Evolutionary conservation across 2,797 vertebrate genomes (phyloP).

Genomic region (Otus scops): DNA sequence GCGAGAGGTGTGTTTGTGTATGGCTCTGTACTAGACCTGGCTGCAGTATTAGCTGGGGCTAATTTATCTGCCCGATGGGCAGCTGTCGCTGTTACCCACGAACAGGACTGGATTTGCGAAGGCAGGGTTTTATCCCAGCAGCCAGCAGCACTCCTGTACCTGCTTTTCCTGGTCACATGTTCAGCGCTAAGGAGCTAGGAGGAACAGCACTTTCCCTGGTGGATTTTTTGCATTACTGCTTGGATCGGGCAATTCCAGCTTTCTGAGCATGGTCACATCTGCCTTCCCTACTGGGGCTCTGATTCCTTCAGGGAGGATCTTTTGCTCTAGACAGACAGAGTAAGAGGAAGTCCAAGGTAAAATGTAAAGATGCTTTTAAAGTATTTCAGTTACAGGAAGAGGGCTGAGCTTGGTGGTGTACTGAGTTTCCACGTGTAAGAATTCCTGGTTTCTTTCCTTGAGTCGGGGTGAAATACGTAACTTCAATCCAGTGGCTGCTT

Average conservation of each 20-base stretch:
- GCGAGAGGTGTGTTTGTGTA: conserved; percentile 44
- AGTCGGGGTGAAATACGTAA: not conserved
- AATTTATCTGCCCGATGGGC: not conserved
- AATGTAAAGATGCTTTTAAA: not conserved
- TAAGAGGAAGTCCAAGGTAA: not conserved
- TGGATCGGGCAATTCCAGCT: not conserved
- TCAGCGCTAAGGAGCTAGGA: not conserved
- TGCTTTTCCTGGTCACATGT: not conserved
- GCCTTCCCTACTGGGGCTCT: not conserved
- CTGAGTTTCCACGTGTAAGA: not conserved
- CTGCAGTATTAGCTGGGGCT: not conserved
- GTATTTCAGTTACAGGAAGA: not conserved
- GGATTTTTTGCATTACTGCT: not conserved
- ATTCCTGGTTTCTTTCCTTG: not conserved
- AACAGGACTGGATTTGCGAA: not conserved
- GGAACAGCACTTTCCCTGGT: not conserved
- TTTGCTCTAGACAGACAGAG: not conserved
- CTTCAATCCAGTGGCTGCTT: not conserved
- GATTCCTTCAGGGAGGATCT: not conserved
- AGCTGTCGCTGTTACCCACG: not conserved
- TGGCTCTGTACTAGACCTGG: not conserved
- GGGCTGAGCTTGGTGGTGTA: not conserved
- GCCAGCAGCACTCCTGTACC: not conserved
- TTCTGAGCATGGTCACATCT: not conserved
- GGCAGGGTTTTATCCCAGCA: not conserved